A percentile compares a stretch with the other conserved stretches of the same genome.
These are phyloP conservation scores for Lepus timidus DNA, from an alignment of 2,113 vertebrate species.

Conservation along the genomic window DNA sequence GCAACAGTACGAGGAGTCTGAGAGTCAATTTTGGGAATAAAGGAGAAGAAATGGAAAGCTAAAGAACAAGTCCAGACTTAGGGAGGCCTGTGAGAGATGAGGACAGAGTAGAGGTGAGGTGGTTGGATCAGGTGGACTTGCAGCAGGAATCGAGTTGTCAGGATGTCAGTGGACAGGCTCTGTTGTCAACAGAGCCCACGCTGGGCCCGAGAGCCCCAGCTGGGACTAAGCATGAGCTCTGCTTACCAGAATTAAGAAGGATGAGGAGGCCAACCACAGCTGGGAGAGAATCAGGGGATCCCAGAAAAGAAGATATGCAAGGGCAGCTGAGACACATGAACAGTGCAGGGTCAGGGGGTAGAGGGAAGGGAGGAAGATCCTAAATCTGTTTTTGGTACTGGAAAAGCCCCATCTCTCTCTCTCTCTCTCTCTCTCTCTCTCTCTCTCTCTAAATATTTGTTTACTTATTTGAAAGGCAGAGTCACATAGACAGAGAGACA, in stretches of 20 bases:
- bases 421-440: no score
- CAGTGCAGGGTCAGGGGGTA: background rate
- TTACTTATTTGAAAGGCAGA: no score
- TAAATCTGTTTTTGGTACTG: background rate
- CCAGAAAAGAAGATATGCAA: background rate
- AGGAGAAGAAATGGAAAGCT: background rate
- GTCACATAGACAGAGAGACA: no score
- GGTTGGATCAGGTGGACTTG: background rate
- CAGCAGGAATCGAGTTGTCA: background rate
- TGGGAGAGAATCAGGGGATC: slow-evolving; percentile 17
- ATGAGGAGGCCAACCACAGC: background rate
- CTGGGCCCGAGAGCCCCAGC: background rate
- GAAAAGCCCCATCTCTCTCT: background rate
- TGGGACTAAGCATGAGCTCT: background rate
- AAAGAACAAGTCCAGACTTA: background rate
- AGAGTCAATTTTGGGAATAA: slow-evolving; percentile 41
- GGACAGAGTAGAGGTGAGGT: background rate
- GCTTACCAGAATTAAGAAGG: background rate
- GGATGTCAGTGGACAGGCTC: background rate
- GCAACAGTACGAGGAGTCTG: background rate
- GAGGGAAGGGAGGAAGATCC: background rate
- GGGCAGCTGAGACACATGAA: background rate
- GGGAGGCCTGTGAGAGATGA: background rate
- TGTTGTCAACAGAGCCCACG: background rate
- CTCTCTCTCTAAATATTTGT: no score